Evolutionary conservation across 2,113 vertebrate genomes (phyloP).

Genomic region (Anser cygnoides): DNA sequence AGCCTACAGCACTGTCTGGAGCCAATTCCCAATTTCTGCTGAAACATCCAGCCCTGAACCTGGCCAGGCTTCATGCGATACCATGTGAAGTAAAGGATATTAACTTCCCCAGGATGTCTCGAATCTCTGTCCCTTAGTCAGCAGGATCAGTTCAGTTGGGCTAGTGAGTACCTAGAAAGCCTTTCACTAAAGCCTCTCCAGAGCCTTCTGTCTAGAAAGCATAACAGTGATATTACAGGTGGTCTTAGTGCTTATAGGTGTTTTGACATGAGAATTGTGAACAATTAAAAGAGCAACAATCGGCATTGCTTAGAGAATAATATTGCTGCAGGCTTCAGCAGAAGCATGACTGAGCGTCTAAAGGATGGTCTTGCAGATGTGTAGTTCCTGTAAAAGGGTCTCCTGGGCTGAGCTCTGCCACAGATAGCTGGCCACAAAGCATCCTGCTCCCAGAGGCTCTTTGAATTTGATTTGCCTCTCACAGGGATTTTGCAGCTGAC

Average conservation of each 20-base stretch:
- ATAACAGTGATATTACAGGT: background rate
- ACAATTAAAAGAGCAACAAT: background rate
- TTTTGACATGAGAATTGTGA: background rate
- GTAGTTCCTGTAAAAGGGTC: background rate
- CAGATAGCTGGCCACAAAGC: background rate
- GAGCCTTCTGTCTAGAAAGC: background rate
- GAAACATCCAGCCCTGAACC: background rate
- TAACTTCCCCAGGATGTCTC: background rate
- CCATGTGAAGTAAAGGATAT: background rate
- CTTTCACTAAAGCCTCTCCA: background rate
- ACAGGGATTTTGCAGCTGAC: background rate
- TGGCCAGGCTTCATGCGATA: background rate
- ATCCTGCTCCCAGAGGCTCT: background rate
- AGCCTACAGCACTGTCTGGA: background rate
- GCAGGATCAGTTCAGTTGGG: background rate
- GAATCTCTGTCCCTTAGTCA: background rate
- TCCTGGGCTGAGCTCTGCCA: background rate
- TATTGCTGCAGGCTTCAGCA: background rate
- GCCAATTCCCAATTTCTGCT: background rate
- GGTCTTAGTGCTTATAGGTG: background rate
- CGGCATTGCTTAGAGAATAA: background rate
- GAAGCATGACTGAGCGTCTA: background rate
- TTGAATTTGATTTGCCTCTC: background rate
- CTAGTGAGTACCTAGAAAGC: background rate
- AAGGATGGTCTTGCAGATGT: background rate